These are phyloP conservation scores for Macrobrachium rosenbergii DNA, from an alignment of 1,140 invertebrate genomes.

Conservation along the genomic window DNA sequence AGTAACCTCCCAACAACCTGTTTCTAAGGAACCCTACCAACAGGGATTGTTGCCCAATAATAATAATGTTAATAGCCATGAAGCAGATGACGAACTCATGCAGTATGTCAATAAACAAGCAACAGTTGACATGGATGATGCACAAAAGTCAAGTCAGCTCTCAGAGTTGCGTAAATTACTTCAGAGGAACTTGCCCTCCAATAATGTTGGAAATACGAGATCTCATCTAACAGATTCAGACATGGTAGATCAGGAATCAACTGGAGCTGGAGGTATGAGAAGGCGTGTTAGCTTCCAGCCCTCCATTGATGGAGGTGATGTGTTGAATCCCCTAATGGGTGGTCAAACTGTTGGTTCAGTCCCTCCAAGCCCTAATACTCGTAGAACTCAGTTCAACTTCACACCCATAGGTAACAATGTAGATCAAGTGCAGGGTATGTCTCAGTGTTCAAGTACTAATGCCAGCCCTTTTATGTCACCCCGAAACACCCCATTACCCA, in stretches of 20 bases:
- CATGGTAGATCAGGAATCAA: slow-evolving; percentile 38
- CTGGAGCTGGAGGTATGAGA: slow-evolving; percentile 66
- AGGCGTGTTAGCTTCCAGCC: slow-evolving; percentile 78
- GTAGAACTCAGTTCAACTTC: slow-evolving; percentile 85
- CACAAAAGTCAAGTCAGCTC: slow-evolving; percentile 73
- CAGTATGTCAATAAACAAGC: slow-evolving; percentile 51
- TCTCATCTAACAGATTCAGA: slow-evolving; percentile 19
- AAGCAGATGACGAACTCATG: slow-evolving; percentile 55
- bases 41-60: slow-evolving; percentile 5
- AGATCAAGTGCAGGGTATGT: slow-evolving; percentile 67
- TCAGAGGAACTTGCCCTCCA: slow-evolving; percentile 76
- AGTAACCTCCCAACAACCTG: too few relatives aligned
- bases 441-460: slow-evolving; percentile 60
- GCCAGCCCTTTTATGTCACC: slow-evolving; percentile 89
- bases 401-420: slow-evolving; percentile 80
- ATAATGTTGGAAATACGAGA: slow-evolving; percentile 9
- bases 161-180: slow-evolving; percentile 81
- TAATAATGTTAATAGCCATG: slow-evolving; percentile 30
- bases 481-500: slow-evolving; percentile 76
- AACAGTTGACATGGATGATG: slow-evolving; percentile 55
- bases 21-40: slow-evolving; percentile 19
- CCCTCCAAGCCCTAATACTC: slow-evolving; percentile 76
- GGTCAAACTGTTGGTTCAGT: slow-evolving; percentile 67
- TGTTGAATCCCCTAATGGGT: slow-evolving; percentile 27
- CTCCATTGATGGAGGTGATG: slow-evolving; percentile 67